A percentile compares a stretch with the other conserved stretches of the same genome.
phyloP scores from a whole-genome alignment of 2,797 vertebrate genomes.

The Oreortyx pictus region DNA sequence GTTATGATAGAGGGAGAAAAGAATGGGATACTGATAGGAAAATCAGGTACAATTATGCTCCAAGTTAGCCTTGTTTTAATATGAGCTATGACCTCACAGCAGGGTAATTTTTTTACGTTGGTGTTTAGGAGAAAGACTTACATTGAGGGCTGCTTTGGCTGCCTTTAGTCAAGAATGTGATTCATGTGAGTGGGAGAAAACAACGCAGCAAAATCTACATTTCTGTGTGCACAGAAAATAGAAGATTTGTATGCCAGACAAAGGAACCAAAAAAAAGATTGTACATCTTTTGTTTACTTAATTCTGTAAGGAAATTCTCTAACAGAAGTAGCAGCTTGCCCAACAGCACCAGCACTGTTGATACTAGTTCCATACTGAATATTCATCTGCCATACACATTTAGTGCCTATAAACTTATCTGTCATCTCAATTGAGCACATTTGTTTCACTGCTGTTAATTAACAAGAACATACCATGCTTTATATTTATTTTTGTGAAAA shows the following conservation, averaged over 20 bases:
- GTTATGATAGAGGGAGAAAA: conserved; percentile 22
- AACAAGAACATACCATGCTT: background rate
- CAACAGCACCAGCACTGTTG: background rate
- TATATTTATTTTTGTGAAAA: background rate
- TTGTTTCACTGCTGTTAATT: conserved; percentile 32
- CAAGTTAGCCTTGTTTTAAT: conserved; percentile 55
- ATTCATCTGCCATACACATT: background rate
- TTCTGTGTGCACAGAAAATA: conserved; percentile 32
- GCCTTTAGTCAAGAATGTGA: conserved; percentile 61
- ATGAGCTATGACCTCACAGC: conserved; percentile 61
- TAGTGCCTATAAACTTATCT: conserved; percentile 10
- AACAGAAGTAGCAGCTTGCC: background rate
- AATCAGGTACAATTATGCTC: conserved; percentile 60
- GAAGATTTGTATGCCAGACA: conserved; percentile 7
- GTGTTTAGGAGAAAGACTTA: conserved; percentile 62
- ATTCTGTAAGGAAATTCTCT: background rate
- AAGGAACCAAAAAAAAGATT: background rate
- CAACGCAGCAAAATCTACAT: conserved; percentile 2
- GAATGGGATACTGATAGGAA: background rate
- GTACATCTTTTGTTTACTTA: conserved; percentile 19
- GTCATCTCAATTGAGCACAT: background rate
- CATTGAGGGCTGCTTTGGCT: conserved; percentile 44
- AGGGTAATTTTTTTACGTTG: conserved; percentile 64
- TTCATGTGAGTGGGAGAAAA: conserved; percentile 71
- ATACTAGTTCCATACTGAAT: background rate